Percentiles rank a stretch among this genome's conserved stretches.
phyloP scores from a whole-genome alignment of 2,797 vertebrate genomes.

The Gambelia wislizenii region DNA sequence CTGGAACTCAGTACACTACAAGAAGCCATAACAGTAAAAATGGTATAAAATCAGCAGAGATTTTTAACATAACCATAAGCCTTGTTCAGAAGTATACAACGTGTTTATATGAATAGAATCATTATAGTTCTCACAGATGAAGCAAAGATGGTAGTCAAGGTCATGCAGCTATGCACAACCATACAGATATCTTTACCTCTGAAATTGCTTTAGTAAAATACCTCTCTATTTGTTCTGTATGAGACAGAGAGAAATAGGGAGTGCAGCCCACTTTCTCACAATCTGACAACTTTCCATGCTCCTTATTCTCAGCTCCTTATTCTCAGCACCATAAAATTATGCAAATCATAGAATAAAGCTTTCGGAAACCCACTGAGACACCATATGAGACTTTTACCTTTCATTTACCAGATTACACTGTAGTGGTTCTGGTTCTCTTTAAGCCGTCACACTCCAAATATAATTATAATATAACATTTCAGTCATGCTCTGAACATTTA shows the following conservation, averaged over 20 bases:
- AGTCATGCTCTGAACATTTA: slow-evolving; percentile 41
- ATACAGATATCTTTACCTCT: neutral
- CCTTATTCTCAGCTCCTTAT: neutral
- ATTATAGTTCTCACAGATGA: neutral
- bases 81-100: neutral
- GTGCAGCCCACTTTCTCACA: neutral
- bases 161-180: neutral
- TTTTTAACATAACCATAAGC: neutral
- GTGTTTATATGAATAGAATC: neutral
- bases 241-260: slow-evolving; percentile 11
- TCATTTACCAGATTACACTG: slow-evolving; percentile 13
- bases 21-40: neutral
- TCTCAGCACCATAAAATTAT: slow-evolving; percentile 20
- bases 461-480: slow-evolving; percentile 53
- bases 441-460: slow-evolving; percentile 32
- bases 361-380: slow-evolving; percentile 25
- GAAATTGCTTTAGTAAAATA: neutral
- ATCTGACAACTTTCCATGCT: neutral
- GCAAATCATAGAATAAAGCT: slow-evolving; percentile 13
- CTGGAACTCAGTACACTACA: neutral
- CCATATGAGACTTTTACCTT: slow-evolving; percentile 22
- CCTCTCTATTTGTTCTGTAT: slow-evolving; percentile 29
- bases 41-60: neutral
- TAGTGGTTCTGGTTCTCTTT: slow-evolving; percentile 23
- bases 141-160: neutral